Percentiles rank a stretch among this genome's conserved stretches.
Conservation (phyloP, 2,797 vertebrate genomes). For the Carduelis carduelis region DNA sequence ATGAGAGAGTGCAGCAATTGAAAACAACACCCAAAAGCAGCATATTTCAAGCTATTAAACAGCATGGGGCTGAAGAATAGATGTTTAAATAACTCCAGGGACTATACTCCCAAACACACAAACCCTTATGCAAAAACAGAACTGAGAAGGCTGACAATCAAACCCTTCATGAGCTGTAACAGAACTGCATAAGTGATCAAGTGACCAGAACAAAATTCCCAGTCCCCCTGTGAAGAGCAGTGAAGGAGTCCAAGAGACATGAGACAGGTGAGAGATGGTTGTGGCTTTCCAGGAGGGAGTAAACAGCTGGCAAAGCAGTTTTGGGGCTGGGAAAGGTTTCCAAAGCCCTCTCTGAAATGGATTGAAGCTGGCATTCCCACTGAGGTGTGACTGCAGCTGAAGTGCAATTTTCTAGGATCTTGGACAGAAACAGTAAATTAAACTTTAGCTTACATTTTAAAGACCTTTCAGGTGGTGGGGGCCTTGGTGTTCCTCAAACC, state of each 20-base stretch:
- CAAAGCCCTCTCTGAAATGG: not conserved
- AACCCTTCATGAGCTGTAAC: accelerated
- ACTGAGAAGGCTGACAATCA: not conserved
- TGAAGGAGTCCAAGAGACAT: not conserved
- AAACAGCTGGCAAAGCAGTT: not conserved
- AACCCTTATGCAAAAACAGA: not conserved
- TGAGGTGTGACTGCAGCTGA: not conserved
- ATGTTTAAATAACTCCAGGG: not conserved
- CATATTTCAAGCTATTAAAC: not conserved
- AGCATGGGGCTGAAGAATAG: not conserved
- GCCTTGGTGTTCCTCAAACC: not conserved
- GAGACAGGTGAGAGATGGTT: not conserved
- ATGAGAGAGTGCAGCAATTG: accelerated
- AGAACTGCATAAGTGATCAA: not conserved
- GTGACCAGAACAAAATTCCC: not conserved
- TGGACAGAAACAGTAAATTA: not conserved
- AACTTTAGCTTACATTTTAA: not conserved
- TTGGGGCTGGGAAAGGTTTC: not conserved
- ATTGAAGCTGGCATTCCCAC: not conserved
- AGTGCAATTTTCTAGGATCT: not conserved
- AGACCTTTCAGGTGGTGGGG: not conserved
- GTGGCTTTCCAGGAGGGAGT: not conserved
- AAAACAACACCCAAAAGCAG: not conserved
- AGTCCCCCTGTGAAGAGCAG: not conserved
- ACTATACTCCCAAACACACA: not conserved